These are phyloP conservation scores for Hypselothyrea guttata DNA, from an alignment of 2,888 invertebrate species.

Conservation along the genomic window DNA sequence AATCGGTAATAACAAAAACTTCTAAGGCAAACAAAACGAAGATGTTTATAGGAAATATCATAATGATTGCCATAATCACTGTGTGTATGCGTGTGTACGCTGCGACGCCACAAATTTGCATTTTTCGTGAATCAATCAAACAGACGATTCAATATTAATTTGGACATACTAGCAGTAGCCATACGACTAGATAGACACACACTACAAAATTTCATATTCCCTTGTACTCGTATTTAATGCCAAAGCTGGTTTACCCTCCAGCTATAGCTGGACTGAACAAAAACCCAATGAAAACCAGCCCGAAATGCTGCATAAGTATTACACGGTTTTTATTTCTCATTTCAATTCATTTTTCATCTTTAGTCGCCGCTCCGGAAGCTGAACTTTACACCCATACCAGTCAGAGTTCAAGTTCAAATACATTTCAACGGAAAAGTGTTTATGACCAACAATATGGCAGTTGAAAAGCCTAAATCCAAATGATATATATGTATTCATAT, in stretches of 20 bases:
- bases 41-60: constrained; percentile 60
- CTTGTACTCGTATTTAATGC: constrained; percentile 32
- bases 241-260: constrained; percentile 32
- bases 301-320: too few relatives aligned
- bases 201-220: constrained; percentile 30
- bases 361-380: constrained; percentile 25
- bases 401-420: not conserved
- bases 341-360: not conserved
- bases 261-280: too few relatives aligned
- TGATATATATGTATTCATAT: too few relatives aligned
- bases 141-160: constrained; percentile 51
- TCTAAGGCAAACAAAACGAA: constrained; percentile 49
- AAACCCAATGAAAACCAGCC: constrained; percentile 39
- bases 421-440: too few relatives aligned
- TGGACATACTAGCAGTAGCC: constrained; percentile 29
- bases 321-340: constrained; percentile 1
- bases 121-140: constrained; percentile 73
- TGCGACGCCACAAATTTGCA: constrained; percentile 52
- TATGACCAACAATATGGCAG: too few relatives aligned
- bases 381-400: not conserved
- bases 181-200: not conserved
- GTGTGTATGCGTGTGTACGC: not conserved
- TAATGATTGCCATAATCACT: constrained; percentile 39
- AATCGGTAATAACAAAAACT: constrained; percentile 51
- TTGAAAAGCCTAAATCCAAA: too few relatives aligned